A percentile compares a stretch with the other conserved stretches of the same genome.
Evolutionary conservation across 2,888 invertebrate genomes (phyloP).

Genomic region (Philopedon plagiatum): DNA sequence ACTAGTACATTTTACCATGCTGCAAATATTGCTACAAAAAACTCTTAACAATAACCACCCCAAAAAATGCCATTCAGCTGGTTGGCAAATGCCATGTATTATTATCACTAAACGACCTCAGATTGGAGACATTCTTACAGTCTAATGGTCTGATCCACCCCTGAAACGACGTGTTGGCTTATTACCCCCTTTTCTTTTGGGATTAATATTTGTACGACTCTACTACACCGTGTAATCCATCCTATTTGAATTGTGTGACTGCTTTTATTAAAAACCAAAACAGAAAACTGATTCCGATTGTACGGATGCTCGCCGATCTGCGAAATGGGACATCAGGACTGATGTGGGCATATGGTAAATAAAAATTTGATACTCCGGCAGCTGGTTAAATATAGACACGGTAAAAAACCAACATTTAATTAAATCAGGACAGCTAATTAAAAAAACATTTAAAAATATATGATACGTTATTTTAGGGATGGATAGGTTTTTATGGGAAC

Average conservation of each 20-base stretch:
- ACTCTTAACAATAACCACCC: not conserved
- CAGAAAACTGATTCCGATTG: conserved; percentile 44
- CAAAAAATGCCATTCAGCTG: not conserved
- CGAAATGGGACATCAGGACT: conserved; percentile 33
- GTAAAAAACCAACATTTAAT: conserved; percentile 41
- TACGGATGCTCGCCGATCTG: conserved; percentile 32
- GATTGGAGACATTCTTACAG: conserved; percentile 44
- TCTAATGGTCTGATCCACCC: conserved; percentile 43
- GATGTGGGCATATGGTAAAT: conserved; percentile 44
- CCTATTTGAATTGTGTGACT: conserved; percentile 42
- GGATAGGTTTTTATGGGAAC: not conserved
- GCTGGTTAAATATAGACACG: conserved; percentile 45
- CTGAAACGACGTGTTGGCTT: conserved; percentile 33
- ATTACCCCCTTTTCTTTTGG: conserved; percentile 47
- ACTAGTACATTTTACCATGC: no score
- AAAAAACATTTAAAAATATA: conserved; percentile 10
- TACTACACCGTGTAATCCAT: conserved; percentile 43
- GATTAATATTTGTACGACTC: conserved; percentile 50
- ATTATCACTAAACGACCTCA: conserved; percentile 34
- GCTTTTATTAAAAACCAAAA: conserved; percentile 49
- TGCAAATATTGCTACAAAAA: not conserved
- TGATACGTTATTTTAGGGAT: not conserved
- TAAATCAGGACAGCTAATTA: conserved; percentile 24
- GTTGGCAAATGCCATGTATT: conserved; percentile 23
- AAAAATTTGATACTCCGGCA: conserved; percentile 49